Evolutionary conservation across 1,140 invertebrate species (phyloP), one percentile per base, ranked within the genome.

Genomic region (Drosophila nikananu): DNA sequence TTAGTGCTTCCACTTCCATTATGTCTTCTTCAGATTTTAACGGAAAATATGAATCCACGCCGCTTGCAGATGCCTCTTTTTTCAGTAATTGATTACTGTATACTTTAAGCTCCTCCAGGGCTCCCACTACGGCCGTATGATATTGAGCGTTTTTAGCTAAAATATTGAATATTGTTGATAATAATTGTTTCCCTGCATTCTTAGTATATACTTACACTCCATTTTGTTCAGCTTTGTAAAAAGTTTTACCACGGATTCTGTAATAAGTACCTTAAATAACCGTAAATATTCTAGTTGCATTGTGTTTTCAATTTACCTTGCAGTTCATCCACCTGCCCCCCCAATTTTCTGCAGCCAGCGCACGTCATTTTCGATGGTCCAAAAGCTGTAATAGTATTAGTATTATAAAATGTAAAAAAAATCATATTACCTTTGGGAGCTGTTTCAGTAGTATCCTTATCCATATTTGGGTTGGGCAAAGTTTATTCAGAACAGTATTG

Each of bases 11-110:
- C 13, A 48, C 13, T 48, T 48, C 44, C 44, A 23, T 48, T 48
- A 48, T 13, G 7, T 12, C 44, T 15, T 15, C 21, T 23, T 48
- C 44, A 23, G 44, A 15, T 23, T 23, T 23, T 8, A 48, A 4
- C 6, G 44, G 44, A 15, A 48, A 48, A 48, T 23, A 46, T 1
- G 44, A 46, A 23, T 46, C 44, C 13, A 48, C 2, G 1, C 44
- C 44, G 44, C 44, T 48, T 15, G 21, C 44, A 23, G 44, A 15
- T 23, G 44, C 44, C 21, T 48, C 21, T 23, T 23, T 21, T 21
- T 48, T 48, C 21, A 48, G 23, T 48, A 48, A 48, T 23, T 48
- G 44, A 48, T 48, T 48, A 3, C 44, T 48, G 44, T 23, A 48
- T 15, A 48, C 21, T 48, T 48, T 48, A 3, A 48, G 21, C 13